These are phyloP conservation scores for Gopherus flavomarginatus DNA, from an alignment of 2,113 vertebrate species.

Conservation along the genomic window DNA sequence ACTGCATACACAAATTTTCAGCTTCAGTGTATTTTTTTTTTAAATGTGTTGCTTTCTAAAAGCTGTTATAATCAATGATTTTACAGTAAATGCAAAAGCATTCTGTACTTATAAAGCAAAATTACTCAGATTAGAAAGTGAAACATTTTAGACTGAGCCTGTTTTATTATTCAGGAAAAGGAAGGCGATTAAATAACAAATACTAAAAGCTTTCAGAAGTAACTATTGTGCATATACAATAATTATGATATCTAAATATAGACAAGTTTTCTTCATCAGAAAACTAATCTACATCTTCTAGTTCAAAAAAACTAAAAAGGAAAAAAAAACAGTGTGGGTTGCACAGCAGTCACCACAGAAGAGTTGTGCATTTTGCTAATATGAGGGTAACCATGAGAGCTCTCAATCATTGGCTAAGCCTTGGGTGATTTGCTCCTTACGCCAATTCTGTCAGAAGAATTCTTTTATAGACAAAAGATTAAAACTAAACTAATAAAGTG, in stretches of 20 bases:
- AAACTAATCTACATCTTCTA: background rate
- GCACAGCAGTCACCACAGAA: background rate
- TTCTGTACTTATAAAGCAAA: background rate
- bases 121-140: background rate
- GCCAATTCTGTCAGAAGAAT: background rate
- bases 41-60: background rate
- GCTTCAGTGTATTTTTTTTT: background rate
- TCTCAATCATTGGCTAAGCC: background rate
- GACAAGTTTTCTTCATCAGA: background rate
- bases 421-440: background rate
- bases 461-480: background rate
- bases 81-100: background rate
- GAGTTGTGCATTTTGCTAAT: background rate
- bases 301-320: background rate
- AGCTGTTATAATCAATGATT: background rate
- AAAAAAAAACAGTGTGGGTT: background rate
- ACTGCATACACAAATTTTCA: background rate
- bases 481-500: background rate
- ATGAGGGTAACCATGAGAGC: accelerated
- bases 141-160: background rate
- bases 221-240: background rate
- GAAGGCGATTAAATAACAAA: background rate
- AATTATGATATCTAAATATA: background rate
- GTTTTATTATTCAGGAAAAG: background rate
- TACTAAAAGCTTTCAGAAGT: background rate